Percentiles rank a stretch among this genome's conserved stretches.
phyloP scores from a whole-genome alignment of 2,797 vertebrate species.

The Mormyrus proboscirostris region DNA sequence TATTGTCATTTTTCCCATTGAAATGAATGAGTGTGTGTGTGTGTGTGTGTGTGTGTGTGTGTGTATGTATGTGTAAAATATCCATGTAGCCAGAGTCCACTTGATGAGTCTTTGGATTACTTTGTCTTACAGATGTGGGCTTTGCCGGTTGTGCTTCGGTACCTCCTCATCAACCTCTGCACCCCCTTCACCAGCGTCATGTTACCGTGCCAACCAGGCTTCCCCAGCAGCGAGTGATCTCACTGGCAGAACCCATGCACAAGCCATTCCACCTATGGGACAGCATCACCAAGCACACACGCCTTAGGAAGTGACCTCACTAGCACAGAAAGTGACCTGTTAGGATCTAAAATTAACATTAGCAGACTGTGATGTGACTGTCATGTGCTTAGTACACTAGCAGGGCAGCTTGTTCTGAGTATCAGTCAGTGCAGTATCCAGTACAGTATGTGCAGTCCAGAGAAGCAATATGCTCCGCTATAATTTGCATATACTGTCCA shows the following conservation, averaged over 20 bases:
- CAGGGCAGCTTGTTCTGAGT: background rate
- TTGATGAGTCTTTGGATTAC: background rate
- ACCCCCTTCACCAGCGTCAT: conserved; percentile 89
- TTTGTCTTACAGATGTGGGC: conserved; percentile 55
- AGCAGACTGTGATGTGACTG: background rate
- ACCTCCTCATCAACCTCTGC: conserved; percentile 78
- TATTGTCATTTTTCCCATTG: too few species aligned
- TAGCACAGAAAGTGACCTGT: conserved; percentile 62
- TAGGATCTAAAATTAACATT: conserved; percentile 54
- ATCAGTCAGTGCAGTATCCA: background rate
- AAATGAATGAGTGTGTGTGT: background rate
- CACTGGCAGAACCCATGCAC: conserved; percentile 85
- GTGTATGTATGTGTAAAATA: background rate
- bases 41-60: background rate
- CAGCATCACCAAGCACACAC: conserved; percentile 76
- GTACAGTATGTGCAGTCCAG: background rate
- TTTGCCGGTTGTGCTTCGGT: conserved; percentile 67
- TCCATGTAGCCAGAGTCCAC: conserved; percentile 70
- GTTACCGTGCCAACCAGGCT: conserved; percentile 89
- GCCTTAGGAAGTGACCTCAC: conserved; percentile 84
- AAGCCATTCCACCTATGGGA: conserved; percentile 86
- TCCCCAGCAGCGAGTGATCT: conserved; percentile 92
- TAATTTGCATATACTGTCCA: conserved; percentile 33
- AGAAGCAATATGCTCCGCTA: background rate
- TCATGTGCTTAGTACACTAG: background rate